Base-by-base conservation (phyloP, 2,113 vertebrate species). In the Sander vitreus region DNA sequence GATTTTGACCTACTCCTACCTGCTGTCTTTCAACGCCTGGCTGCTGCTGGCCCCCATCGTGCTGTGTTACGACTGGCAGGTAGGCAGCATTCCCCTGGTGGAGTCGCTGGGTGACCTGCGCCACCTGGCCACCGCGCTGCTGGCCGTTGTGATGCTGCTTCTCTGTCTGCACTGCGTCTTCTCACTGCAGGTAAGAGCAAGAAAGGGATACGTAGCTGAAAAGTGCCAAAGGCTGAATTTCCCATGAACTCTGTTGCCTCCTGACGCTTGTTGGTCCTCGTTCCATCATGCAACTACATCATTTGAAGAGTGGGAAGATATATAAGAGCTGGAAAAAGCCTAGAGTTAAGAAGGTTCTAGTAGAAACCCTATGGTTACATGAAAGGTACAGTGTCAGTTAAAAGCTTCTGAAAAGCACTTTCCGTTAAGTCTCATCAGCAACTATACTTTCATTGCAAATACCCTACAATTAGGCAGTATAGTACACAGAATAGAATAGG, bases 21-120 rank as follows among this genome's bases (percentile, higher is more conserved):
- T 99, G 93, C 91, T 98, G 94, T 95, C 96, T 73, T 99, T 99
- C 92, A 99, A 99, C 0, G 95, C 96, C 0, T 97, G 97, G 97
- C 96, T 99, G 67, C 95, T 99, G 79, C 94, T 99, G 81, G 97
- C 97, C 30, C 98, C 98, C 0, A 71, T 97, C 14, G 95, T 97
- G 43, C 93, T 99, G 53, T 99, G 98, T 93, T 99, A 99, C 0
- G 98, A 99, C 92, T 99, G 98, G 98, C 98, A 99, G 93, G 98
- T 99, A 0, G 98, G 98, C 85, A 99, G 98, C 86, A 99, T 99
- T 63, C 97, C 98, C 71, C 89, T 99, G 92, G 93, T 99, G 0
- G 97, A 98, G 89, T 97, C 97, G 0, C 0, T 97, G 30, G 96
- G 95, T 86, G 98, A 99, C 16, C 12, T 15, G 0, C 96, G 98